Evolutionary conservation across 1,140 invertebrate species (phyloP).

Genomic region (Zaprionus tsacasi): DNA sequence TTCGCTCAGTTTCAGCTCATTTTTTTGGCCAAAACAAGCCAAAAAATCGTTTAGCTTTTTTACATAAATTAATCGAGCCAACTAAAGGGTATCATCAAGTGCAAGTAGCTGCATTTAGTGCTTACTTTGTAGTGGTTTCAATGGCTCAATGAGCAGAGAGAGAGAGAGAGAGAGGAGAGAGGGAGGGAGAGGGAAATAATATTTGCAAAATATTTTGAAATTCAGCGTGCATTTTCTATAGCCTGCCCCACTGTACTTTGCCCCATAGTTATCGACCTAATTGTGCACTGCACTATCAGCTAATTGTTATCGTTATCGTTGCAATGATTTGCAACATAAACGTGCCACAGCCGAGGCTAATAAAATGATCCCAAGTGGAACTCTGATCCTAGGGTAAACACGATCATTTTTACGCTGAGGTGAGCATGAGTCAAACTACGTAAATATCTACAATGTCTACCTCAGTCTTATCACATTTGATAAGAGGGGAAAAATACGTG

Average conservation of each 20-base stretch:
- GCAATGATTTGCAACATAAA: background rate
- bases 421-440: conserved; percentile 1
- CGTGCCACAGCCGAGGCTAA: background rate
- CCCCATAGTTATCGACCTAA: too few relatives aligned
- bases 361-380: background rate
- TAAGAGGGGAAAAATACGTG: background rate
- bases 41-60: background rate
- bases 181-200: background rate
- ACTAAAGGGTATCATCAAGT: conserved; percentile 1
- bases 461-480: background rate
- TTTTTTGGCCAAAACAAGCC: conserved; percentile 13
- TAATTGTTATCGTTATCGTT: background rate
- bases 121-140: background rate
- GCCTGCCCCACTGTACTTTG: too few relatives aligned
- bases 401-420: background rate
- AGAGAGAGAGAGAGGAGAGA: background rate
- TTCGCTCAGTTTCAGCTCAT: conserved; percentile 25
- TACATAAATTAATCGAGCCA: background rate
- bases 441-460: background rate
- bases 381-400: background rate
- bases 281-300: too few relatives aligned
- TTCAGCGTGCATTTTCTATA: background rate
- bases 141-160: background rate
- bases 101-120: background rate
- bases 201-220: background rate